Conservation (phyloP, 2,888 invertebrate genomes). For the Nineta flava region DNA sequence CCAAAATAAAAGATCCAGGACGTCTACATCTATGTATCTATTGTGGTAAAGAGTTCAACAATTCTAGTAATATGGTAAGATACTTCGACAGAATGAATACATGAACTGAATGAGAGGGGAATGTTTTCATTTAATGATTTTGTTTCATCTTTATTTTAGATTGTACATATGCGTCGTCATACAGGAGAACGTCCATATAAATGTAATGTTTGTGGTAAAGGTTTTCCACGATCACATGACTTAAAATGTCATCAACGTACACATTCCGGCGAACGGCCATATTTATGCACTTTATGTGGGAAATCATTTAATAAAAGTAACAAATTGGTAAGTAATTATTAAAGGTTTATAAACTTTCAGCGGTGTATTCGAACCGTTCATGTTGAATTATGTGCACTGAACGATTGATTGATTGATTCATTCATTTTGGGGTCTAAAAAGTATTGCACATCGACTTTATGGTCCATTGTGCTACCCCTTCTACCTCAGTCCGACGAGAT, state of each 20-base stretch:
- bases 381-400: slow-evolving; percentile 2
- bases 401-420: background rate
- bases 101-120: background rate
- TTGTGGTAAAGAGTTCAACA: slow-evolving; percentile 30
- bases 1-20: slow-evolving; percentile 25
- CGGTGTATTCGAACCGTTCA: background rate
- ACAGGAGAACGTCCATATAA: slow-evolving; percentile 29
- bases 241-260: slow-evolving; percentile 30
- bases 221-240: slow-evolving; percentile 29
- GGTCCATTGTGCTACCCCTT: too few relatives aligned
- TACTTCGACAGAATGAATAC: too few relatives aligned
- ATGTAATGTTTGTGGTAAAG: slow-evolving; percentile 27
- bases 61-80: slow-evolving; percentile 30
- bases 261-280: slow-evolving; percentile 29
- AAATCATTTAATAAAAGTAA: slow-evolving; percentile 31
- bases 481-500: too few relatives aligned
- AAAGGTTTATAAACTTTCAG: background rate
- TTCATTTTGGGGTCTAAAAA: background rate
- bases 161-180: slow-evolving; percentile 29
- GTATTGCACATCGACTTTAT: too few relatives aligned
- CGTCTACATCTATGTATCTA: slow-evolving; percentile 28
- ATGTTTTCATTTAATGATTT: background rate
- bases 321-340: slow-evolving; percentile 24
- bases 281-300: slow-evolving; percentile 27
- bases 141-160: slow-evolving; percentile 18